These are phyloP conservation scores for Urocynchramus pylzowi DNA, from an alignment of 2,113 vertebrate species.

Conservation along the genomic window DNA sequence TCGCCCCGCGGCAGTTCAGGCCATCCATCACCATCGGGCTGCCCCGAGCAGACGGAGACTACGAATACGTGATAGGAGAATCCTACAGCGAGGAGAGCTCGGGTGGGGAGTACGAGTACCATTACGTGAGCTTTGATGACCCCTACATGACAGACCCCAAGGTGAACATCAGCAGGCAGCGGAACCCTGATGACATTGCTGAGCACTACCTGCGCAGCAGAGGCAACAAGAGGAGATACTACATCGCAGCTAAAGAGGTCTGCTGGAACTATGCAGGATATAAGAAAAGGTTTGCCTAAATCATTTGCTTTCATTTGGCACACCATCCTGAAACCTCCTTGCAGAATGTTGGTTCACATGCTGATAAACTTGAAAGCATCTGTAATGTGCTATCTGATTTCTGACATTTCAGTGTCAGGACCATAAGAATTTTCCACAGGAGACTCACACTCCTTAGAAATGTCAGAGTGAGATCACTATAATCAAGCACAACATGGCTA, in stretches of 20 bases:
- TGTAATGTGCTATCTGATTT: not conserved
- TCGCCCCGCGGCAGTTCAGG: not conserved
- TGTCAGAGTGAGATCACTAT: not conserved
- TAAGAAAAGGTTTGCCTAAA: constrained; percentile 69
- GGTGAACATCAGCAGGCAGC: constrained; percentile 54
- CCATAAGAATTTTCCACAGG: not conserved
- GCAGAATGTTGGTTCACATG: not conserved
- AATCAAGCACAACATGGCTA: not conserved
- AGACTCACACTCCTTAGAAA: not conserved
- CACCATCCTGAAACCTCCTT: not conserved
- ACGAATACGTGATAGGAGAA: constrained; percentile 71
- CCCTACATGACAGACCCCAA: constrained; percentile 78
- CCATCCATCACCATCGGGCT: constrained; percentile 78
- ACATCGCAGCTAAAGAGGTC: constrained; percentile 87
- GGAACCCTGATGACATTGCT: constrained; percentile 74
- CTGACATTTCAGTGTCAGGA: not conserved
- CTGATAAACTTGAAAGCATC: not conserved
- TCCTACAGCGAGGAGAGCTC: constrained; percentile 22
- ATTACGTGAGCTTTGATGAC: constrained; percentile 81
- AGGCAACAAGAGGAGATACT: constrained; percentile 81
- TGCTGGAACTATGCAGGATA: constrained; percentile 87
- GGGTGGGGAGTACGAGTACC: constrained; percentile 70
- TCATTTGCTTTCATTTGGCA: not conserved
- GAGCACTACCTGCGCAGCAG: constrained; percentile 78
- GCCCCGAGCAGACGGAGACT: constrained; percentile 70